phyloP scores from a whole-genome alignment of 2,113 vertebrate species.

The Lophura nycthemera region DNA sequence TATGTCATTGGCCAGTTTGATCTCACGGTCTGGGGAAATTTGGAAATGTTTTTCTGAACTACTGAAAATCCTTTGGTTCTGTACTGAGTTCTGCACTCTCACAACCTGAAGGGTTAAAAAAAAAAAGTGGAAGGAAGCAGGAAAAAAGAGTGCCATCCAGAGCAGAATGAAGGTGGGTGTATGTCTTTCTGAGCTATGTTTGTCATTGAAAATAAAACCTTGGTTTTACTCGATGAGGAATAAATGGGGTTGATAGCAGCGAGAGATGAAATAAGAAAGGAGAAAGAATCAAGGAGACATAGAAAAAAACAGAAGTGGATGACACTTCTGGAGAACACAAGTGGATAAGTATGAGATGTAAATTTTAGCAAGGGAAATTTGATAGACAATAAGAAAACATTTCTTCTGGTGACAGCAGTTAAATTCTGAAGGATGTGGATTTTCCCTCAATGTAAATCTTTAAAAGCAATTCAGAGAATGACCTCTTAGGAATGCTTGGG shows the following conservation, averaged over 20 bases:
- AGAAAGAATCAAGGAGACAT: not conserved
- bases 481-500: not conserved
- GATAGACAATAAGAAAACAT: not conserved
- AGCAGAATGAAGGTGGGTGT: not conserved
- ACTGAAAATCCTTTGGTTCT: not conserved
- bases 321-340: not conserved
- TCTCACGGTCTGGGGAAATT: not conserved
- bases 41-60: not conserved
- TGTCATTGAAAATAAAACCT: constrained; percentile 4
- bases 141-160: not conserved
- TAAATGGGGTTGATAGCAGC: not conserved
- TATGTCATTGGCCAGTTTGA: not conserved
- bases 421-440: constrained; percentile 18
- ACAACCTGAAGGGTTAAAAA: not conserved
- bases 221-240: not conserved
- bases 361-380: not conserved
- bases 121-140: not conserved
- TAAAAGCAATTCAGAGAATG: not conserved
- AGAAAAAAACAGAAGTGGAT: not conserved
- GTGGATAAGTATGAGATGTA: not conserved
- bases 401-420: constrained; percentile 7
- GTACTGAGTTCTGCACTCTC: not conserved
- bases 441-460: not conserved
- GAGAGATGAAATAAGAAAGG: not conserved
- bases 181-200: not conserved